phyloP scores from a whole-genome alignment of 2,888 invertebrate species.

The Stomorhina lunata region DNA sequence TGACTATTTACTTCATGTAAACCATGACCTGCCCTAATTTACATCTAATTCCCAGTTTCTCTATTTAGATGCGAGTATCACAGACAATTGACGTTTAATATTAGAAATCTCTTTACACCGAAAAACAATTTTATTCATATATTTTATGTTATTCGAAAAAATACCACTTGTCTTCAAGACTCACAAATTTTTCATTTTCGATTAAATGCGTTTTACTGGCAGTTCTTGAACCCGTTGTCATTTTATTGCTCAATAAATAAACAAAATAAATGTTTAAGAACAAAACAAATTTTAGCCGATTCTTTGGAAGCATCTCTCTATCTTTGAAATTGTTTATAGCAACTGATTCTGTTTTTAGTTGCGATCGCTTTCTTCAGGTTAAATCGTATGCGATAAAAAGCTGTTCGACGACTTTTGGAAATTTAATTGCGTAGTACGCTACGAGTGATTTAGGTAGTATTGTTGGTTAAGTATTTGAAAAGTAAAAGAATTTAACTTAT shows the following conservation, averaged over 20 bases:
- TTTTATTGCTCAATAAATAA: constrained; percentile 14
- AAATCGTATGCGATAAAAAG: background rate
- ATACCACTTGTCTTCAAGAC: too few species aligned
- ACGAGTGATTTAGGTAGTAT: too few species aligned
- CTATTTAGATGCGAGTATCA: background rate
- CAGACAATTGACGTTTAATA: too few species aligned
- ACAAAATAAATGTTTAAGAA: constrained; percentile 17
- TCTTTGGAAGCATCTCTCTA: constrained; percentile 2
- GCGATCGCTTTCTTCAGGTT: background rate
- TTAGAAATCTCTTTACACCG: too few species aligned
- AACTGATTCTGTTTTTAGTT: constrained; percentile 21
- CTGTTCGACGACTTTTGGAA: background rate
- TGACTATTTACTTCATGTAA: background rate
- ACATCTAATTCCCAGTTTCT: background rate
- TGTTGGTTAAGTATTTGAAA: too few species aligned
- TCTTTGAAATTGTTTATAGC: constrained; percentile 20
- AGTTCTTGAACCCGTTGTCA: background rate
- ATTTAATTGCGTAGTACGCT: too few species aligned
- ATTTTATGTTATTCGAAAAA: too few species aligned
- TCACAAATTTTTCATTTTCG: constrained; percentile 54
- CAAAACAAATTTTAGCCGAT: constrained; percentile 21
- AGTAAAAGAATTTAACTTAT: too few species aligned
- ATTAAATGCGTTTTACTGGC: constrained; percentile 41
- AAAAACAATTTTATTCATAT: too few species aligned
- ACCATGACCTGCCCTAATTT: background rate